These are phyloP conservation scores for Eupeodes luniger DNA, from an alignment of 2,888 invertebrate species.

Conservation along the genomic window DNA sequence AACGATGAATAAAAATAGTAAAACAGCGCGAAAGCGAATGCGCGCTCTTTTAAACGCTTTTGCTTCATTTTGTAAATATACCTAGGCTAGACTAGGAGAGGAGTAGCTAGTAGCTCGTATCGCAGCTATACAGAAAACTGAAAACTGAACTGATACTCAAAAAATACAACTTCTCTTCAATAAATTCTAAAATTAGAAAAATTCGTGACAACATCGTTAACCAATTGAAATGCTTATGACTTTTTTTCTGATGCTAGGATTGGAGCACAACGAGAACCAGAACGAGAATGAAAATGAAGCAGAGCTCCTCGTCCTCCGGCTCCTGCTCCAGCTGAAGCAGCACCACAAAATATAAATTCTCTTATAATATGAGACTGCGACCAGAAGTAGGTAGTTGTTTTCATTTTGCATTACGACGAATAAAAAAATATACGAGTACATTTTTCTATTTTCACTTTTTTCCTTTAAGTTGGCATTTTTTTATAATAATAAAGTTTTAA, in stretches of 20 bases:
- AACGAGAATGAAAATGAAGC: background rate
- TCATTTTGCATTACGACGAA: slow-evolving; percentile 60
- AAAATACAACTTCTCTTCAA: slow-evolving; percentile 50
- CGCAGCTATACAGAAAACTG: too few relatives aligned
- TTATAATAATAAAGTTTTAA: background rate
- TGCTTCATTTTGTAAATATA: slow-evolving; percentile 24
- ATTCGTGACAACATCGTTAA: slow-evolving; percentile 78
- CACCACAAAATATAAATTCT: slow-evolving; percentile 35
- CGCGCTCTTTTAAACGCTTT: slow-evolving; percentile 68
- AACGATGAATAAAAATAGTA: background rate
- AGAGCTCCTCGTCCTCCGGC: slow-evolving; percentile 2
- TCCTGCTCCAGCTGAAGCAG: background rate
- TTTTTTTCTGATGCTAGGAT: slow-evolving; percentile 38
- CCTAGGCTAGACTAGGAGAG: too few relatives aligned
- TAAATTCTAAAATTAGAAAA: slow-evolving; percentile 71
- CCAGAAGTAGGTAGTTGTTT: slow-evolving; percentile 56
- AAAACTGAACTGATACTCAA: background rate
- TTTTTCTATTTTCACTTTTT: slow-evolving; percentile 23
- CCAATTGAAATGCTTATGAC: slow-evolving; percentile 76
- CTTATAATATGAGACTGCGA: slow-evolving; percentile 28
- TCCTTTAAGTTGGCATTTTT: background rate
- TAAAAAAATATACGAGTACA: background rate
- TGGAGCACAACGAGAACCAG: background rate
- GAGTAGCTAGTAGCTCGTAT: too few relatives aligned
- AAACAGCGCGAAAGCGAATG: slow-evolving; percentile 65